Conservation (phyloP, 2,888 invertebrate species). For the Trilocha varians region DNA sequence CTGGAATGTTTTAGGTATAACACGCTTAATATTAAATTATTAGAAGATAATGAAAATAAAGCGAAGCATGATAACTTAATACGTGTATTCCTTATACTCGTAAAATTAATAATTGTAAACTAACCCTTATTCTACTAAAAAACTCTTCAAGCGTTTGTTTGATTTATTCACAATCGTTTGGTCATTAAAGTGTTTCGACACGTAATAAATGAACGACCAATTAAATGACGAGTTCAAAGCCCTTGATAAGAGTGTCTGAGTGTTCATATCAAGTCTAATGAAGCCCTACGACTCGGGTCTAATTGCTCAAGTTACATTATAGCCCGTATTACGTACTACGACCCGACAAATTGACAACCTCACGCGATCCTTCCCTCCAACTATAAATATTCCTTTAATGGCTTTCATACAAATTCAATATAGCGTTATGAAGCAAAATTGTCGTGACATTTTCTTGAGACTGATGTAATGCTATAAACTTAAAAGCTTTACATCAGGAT, state of each 20-base stretch:
- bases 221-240: neutral
- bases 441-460: neutral
- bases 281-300: constrained; percentile 57
- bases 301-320: constrained; percentile 47
- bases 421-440: neutral
- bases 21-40: no score
- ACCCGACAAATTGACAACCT: constrained; percentile 63
- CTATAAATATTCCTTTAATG: neutral
- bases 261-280: constrained; percentile 36
- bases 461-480: neutral
- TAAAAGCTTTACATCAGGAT: neutral
- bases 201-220: constrained; percentile 2
- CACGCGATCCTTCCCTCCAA: constrained; percentile 51
- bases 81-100: no score
- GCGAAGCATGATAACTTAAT: no score
- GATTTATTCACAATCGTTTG: no score
- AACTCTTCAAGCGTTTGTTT: no score
- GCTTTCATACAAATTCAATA: neutral
- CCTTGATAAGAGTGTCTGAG: constrained; percentile 6
- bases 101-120: no score
- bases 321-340: constrained; percentile 55
- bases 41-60: no score
- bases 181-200: neutral
- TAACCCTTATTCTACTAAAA: no score
- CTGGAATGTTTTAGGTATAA: no score